Evolutionary conservation across 2,888 invertebrate species (phyloP).

Genomic region (Trichopria drosophilae): DNA sequence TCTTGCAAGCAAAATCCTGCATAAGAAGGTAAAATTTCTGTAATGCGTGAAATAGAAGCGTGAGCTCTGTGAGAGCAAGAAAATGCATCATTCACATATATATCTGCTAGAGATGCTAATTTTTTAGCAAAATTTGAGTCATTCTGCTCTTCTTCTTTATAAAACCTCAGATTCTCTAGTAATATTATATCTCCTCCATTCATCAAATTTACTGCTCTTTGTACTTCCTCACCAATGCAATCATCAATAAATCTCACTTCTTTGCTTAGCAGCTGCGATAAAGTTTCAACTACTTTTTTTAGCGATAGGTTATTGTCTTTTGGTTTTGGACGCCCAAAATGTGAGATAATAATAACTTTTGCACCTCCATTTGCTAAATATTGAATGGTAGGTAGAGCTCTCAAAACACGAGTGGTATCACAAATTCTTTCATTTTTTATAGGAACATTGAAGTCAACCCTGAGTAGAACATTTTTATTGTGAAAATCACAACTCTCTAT

Average conservation of each 20-base stretch:
- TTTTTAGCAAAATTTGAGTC: constrained; percentile 19
- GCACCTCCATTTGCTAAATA: constrained; percentile 24
- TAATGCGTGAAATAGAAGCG: constrained; percentile 21
- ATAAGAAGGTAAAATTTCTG: constrained; percentile 21
- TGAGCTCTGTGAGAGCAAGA: constrained; percentile 22
- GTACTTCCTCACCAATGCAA: constrained; percentile 25
- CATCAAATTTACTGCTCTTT: constrained; percentile 24
- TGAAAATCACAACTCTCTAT: constrained; percentile 27
- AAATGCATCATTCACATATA: constrained; percentile 24
- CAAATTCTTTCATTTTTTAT: constrained; percentile 24
- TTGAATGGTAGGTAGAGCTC: constrained; percentile 24
- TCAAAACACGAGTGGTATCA: constrained; percentile 23
- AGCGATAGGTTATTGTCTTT: constrained; percentile 25
- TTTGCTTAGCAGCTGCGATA: constrained; percentile 24
- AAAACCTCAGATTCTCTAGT: constrained; percentile 26
- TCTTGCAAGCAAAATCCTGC: constrained; percentile 24
- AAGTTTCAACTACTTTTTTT: constrained; percentile 25
- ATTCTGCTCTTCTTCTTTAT: constrained; percentile 18
- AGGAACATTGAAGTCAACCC: constrained; percentile 27
- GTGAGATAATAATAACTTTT: constrained; percentile 24
- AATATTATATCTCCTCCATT: constrained; percentile 24
- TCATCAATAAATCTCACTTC: constrained; percentile 24
- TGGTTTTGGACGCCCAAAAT: constrained; percentile 24
- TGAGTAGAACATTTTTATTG: constrained; percentile 24
- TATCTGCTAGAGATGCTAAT: constrained; percentile 21